phyloP scores from a whole-genome alignment of 2,113 vertebrate species.

The Catharus bicknelli region DNA sequence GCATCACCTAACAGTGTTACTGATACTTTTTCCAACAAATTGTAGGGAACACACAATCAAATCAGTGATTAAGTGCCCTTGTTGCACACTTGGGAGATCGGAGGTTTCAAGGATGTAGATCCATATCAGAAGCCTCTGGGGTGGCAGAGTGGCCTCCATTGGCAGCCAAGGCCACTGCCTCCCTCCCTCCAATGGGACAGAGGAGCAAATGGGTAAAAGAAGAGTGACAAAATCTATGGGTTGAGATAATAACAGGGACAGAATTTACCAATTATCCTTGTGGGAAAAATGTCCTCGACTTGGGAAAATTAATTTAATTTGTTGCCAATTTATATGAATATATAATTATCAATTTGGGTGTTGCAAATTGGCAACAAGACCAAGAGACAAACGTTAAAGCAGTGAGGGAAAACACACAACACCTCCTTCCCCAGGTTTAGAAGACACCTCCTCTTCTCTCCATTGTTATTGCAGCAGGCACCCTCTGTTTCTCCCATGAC shows the following conservation, averaged over 20 bases:
- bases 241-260: background rate
- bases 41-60: background rate
- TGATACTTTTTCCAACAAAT: background rate
- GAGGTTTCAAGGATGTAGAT: background rate
- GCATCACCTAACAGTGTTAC: background rate
- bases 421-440: background rate
- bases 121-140: background rate
- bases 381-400: rapidly evolving
- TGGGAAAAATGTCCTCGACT: rapidly evolving
- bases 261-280: background rate
- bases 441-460: background rate
- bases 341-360: background rate
- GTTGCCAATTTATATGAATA: background rate
- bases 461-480: background rate
- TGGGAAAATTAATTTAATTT: background rate
- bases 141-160: background rate
- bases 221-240: background rate
- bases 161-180: rapidly evolving
- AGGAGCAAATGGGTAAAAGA: background rate
- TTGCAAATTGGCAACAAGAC: background rate
- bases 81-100: background rate
- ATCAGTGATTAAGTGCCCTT: background rate
- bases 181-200: rapidly evolving
- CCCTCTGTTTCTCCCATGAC: rapidly evolving
- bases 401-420: background rate